These are phyloP conservation scores for Phymastichus coffea DNA, from an alignment of 1,140 invertebrate genomes.

Conservation along the genomic window DNA sequence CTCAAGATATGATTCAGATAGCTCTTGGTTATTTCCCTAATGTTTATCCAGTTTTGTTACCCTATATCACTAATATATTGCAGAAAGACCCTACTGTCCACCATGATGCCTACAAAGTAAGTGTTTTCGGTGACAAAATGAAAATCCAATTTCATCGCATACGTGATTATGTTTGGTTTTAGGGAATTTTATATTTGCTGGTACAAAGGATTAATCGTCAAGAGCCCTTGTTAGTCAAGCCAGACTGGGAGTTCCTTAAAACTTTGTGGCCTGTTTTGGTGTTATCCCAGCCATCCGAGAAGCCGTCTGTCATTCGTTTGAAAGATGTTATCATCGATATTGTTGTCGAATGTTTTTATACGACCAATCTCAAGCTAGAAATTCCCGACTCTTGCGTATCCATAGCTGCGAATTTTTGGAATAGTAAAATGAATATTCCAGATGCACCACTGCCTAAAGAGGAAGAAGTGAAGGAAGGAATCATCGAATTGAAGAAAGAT, in stretches of 20 bases:
- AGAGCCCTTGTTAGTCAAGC: constrained; percentile 44
- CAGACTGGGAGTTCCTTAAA: constrained; percentile 73
- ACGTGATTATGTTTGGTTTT: constrained; percentile 4
- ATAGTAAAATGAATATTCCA: constrained; percentile 35
- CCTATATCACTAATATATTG: constrained; percentile 63
- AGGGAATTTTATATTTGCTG: constrained; percentile 51
- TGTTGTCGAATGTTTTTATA: constrained; percentile 59
- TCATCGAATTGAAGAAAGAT: constrained; percentile 44
- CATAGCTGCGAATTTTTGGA: constrained; percentile 56
- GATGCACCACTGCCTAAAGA: constrained; percentile 39
- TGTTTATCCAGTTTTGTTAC: constrained; percentile 62
- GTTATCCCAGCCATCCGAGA: constrained; percentile 74
- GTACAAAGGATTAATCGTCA: background rate
- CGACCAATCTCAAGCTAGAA: constrained; percentile 61
- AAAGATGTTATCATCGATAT: constrained; percentile 64
- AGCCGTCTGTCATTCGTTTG: constrained; percentile 74
- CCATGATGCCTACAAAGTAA: constrained; percentile 73
- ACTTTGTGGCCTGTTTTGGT: constrained; percentile 76
- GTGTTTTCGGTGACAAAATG: background rate
- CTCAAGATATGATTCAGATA: constrained; percentile 63
- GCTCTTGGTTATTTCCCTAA: constrained; percentile 60
- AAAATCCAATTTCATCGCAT: background rate
- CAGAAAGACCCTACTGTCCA: constrained; percentile 59
- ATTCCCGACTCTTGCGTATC: constrained; percentile 59
- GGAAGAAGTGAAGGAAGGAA: constrained; percentile 50